A percentile compares a stretch with the other conserved stretches of the same genome.
phyloP scores from a whole-genome alignment of 2,113 vertebrate genomes.

The Anas platyrhynchos region DNA sequence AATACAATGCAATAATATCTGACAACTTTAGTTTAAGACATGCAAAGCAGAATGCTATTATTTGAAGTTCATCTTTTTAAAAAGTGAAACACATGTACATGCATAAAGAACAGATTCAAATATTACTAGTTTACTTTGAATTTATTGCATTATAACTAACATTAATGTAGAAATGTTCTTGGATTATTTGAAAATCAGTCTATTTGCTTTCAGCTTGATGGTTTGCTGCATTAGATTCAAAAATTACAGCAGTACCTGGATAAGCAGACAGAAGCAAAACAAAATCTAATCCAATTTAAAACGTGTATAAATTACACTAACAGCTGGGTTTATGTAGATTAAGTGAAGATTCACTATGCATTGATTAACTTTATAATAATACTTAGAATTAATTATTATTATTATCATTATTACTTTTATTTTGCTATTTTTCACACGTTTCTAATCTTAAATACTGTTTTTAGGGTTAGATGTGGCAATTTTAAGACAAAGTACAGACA shows the following conservation, averaged over 20 bases:
- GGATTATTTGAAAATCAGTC: not conserved
- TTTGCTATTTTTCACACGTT: not conserved
- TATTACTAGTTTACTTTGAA: not conserved
- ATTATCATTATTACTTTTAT: not conserved
- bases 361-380: not conserved
- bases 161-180: not conserved
- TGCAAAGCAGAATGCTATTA: not conserved
- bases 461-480: not conserved
- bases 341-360: not conserved
- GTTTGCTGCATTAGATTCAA: slow-evolving; percentile 1
- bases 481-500: not conserved
- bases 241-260: not conserved
- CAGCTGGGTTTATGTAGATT: not conserved
- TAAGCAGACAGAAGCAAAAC: slow-evolving; percentile 37
- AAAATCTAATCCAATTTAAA: not conserved
- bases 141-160: not conserved
- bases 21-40: not conserved
- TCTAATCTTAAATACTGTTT: not conserved
- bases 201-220: slow-evolving; percentile 12
- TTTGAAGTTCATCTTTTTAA: not conserved
- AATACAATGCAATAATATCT: not conserved
- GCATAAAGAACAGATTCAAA: not conserved
- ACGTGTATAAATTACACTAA: not conserved
- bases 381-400: not conserved
- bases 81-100: not conserved